Evolutionary conservation across 2,888 invertebrate genomes (phyloP).

Genomic region (Pachycephus smyrnensis): DNA sequence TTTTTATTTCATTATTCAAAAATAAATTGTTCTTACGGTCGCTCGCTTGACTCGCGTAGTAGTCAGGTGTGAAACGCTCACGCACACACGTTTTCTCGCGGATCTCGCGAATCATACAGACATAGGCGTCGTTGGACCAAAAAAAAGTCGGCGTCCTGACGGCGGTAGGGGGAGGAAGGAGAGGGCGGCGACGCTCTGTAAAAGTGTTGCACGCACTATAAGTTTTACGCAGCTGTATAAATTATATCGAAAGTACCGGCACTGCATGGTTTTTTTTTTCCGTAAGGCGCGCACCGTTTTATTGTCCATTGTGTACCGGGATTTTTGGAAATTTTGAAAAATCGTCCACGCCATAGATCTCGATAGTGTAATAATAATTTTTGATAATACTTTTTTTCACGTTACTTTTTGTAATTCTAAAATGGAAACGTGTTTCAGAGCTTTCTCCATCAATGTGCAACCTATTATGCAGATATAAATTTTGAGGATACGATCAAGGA

Average conservation of each 20-base stretch:
- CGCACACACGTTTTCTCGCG: conserved; percentile 51
- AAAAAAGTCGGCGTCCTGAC: conserved; percentile 19
- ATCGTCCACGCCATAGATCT: conserved; percentile 57
- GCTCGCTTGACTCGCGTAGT: conserved; percentile 55
- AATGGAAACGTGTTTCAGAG: not conserved
- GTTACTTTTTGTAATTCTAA: too few relatives aligned
- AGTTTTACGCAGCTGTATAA: conserved; percentile 10
- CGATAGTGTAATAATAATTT: conserved; percentile 7
- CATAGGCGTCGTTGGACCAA: conserved; percentile 43
- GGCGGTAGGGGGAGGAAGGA: not conserved
- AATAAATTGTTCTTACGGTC: conserved; percentile 27
- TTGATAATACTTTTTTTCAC: too few relatives aligned
- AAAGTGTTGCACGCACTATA: conserved; percentile 13
- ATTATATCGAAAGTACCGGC: not conserved
- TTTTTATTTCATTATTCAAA: not conserved
- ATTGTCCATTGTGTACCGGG: not conserved
- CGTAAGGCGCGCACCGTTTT: not conserved
- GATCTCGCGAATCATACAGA: conserved; percentile 42
- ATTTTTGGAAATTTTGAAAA: conserved; percentile 36
- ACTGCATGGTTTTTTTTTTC: not conserved
- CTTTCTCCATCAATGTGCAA: not conserved
- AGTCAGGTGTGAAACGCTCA: conserved; percentile 65
- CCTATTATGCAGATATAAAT: not conserved
- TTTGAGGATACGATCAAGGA: not conserved
- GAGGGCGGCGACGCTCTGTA: not conserved